Base-by-base conservation (phyloP, 2,797 vertebrate genomes). In the Podargus strigoides region DNA sequence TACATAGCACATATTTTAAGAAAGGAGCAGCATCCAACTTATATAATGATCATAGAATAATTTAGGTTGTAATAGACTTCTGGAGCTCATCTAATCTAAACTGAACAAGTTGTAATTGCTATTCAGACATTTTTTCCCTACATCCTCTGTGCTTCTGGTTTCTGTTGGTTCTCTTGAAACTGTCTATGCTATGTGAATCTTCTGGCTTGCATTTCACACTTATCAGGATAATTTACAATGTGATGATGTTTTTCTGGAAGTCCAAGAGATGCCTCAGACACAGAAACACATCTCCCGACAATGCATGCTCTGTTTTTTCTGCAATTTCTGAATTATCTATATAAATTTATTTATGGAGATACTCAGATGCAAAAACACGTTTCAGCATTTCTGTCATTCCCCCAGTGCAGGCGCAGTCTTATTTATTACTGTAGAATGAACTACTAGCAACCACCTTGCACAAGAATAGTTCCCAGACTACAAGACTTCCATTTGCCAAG, bases 1-100 rank as follows among this genome's bases (percentile, higher is more conserved):
- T 26, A 64, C 0, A 0, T 1, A 3, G 4, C 3, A 56, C 20
- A 37, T 21, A 13, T 52, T 70, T 75, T 39, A 78, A 74, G 30
- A 66, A 66, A 88, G 21, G 14, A 49, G n/a, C 66, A 28, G 6
- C 52, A 83, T 77, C 27, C 37, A 42, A 22, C 1, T 77, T 66
- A 42, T 2, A 62, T 21, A 66, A 80, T 15, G 10, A 80, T 66
- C 21, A 83, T 1, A 66, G 27, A 58, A 44, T 47, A 64, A 76
- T 62, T 62, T 16, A 68, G 28, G 34, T 9, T 55, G 14, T 19
- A 77, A 74, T 14, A 19, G n/a, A 46, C 27, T 10, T 67, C 11
- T 34, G 21, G 37, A 69, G 7, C 28, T 47, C 22, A 72, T 47
- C 39, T 77, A 55, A 42, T 85, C 34, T 37, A 18, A 64, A 46